phyloP scores from a whole-genome alignment of 2,797 vertebrate genomes.

The Sciurus carolinensis region DNA sequence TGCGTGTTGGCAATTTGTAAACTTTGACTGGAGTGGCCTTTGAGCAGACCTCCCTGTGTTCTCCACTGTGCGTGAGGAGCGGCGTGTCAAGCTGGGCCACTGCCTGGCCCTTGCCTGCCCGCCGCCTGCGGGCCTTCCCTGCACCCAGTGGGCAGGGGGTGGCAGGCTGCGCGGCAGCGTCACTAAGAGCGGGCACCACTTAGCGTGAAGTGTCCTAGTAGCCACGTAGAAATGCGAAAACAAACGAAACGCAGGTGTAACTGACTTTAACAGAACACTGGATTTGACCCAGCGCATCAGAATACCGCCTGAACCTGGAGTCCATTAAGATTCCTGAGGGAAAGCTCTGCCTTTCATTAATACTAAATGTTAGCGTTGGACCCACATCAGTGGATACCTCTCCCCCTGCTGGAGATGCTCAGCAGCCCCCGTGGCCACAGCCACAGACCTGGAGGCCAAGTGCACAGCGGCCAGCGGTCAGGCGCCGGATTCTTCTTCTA shows the following conservation, averaged over 20 bases:
- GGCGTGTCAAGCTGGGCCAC: too few relatives aligned
- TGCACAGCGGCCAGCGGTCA: fast-evolving
- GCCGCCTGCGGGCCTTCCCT: too few relatives aligned
- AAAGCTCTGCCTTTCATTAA: background rate
- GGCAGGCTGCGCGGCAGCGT: too few relatives aligned
- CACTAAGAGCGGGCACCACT: background rate
- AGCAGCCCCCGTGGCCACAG: fast-evolving
- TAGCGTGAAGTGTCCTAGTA: background rate
- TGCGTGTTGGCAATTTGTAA: constrained; percentile 7
- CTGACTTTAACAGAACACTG: background rate
- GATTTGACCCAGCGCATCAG: background rate
- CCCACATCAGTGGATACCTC: too few relatives aligned
- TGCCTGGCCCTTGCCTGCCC: too few relatives aligned
- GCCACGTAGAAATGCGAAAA: background rate
- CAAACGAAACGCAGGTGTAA: too few relatives aligned
- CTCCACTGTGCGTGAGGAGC: background rate
- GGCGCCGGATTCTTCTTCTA: fast-evolving
- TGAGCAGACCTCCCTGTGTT: background rate
- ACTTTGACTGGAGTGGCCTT: constrained; percentile 51
- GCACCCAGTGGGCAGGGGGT: background rate
- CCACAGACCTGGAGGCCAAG: too few relatives aligned
- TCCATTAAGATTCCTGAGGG: too few relatives aligned
- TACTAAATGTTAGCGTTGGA: background rate
- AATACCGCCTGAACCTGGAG: background rate
- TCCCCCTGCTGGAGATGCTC: background rate